Conservation (phyloP, 2,113 vertebrate species). For the Anhinga rufa region DNA sequence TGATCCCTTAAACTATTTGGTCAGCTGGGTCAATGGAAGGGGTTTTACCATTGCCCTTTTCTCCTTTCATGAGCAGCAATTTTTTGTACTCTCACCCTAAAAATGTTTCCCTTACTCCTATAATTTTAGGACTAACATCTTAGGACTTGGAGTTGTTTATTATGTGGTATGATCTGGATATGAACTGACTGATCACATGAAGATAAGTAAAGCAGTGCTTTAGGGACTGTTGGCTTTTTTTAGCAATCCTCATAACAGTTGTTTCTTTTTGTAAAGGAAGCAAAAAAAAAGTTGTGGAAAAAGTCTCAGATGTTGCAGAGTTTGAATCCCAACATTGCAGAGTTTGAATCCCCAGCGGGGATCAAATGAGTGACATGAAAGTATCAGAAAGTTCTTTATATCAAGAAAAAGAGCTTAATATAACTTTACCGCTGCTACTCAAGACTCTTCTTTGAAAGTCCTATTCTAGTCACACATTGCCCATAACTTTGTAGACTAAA, state of each 20-base stretch:
- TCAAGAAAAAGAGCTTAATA: background rate
- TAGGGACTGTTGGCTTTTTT: slow-evolving; percentile 12
- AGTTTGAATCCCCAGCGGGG: background rate
- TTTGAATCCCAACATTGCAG: background rate
- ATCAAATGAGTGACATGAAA: slow-evolving; percentile 4
- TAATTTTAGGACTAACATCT: background rate
- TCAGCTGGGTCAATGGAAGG: background rate
- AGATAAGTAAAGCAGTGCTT: background rate
- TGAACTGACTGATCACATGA: slow-evolving; percentile 17
- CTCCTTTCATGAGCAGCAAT: background rate
- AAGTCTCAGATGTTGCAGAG: background rate
- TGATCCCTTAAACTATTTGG: background rate
- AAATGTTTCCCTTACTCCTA: background rate
- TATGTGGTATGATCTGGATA: background rate
- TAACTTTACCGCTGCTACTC: background rate
- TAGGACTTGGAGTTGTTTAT: background rate
- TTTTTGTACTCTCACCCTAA: background rate
- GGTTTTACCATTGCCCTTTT: background rate
- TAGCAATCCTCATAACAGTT: slow-evolving; percentile 29
- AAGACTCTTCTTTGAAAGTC: background rate
- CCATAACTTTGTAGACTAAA: background rate
- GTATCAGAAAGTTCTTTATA: background rate
- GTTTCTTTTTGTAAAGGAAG: slow-evolving; percentile 27
- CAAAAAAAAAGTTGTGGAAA: slow-evolving; percentile 27
- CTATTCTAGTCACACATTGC: background rate